phyloP scores from a whole-genome alignment of 2,797 vertebrate species.

The Orientallactaga sibirica region DNA sequence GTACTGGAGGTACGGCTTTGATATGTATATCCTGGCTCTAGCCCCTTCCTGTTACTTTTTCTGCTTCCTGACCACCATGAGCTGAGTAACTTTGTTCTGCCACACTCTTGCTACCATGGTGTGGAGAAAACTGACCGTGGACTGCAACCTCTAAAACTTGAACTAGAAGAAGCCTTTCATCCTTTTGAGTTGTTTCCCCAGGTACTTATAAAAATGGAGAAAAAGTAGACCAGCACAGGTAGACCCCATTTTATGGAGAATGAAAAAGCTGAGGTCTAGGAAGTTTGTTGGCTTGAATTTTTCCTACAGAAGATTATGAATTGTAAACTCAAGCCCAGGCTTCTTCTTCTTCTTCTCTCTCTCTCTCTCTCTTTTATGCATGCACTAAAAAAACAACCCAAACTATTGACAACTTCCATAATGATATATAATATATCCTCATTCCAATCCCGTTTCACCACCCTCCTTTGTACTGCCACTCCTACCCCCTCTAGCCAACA shows the following conservation, averaged over 20 bases:
- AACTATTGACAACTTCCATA: no score
- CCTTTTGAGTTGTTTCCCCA: not conserved
- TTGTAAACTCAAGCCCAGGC: not conserved
- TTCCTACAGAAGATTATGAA: not conserved
- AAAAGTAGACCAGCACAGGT: not conserved
- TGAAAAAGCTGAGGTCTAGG: not conserved
- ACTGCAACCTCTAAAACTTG: not conserved
- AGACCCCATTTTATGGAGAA: not conserved
- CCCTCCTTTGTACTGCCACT: no score
- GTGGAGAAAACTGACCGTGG: not conserved
- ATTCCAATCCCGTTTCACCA: no score
- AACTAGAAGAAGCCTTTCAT: not conserved
- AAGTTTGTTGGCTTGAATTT: not conserved
- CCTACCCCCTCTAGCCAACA: no score
- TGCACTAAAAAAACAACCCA: no score
- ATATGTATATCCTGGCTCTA: not conserved
- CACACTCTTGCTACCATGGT: no score
- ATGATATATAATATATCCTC: no score
- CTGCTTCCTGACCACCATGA: not conserved
- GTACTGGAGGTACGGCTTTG: not conserved
- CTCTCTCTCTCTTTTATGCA: no score
- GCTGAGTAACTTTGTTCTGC: no score
- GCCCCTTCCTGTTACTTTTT: not conserved
- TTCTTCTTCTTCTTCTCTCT: not conserved
- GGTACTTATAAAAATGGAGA: not conserved